Percentiles rank a stretch among this genome's conserved stretches.
phyloP scores from a whole-genome alignment of 92 coral and sea anemone species.

The Phenganax subtilis region DNA sequence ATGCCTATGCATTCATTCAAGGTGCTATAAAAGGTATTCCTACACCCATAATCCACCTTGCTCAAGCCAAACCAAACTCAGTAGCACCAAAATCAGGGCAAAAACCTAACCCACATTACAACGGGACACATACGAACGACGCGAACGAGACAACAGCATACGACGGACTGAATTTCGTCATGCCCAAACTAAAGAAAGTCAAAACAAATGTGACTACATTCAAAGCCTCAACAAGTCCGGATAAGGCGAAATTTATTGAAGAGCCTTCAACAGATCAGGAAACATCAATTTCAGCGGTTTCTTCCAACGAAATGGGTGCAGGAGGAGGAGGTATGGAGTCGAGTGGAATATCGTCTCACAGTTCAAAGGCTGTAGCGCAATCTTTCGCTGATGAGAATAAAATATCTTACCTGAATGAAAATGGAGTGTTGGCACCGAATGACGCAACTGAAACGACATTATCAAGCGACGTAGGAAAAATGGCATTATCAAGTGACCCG shows the following conservation, averaged over 20 bases:
- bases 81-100: background rate
- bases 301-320: background rate
- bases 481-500: constrained; percentile 11
- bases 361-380: constrained; percentile 10
- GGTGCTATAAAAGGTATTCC: constrained; percentile 10
- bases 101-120: background rate
- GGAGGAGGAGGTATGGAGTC: background rate
- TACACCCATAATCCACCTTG: background rate
- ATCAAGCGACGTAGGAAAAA: constrained; percentile 1
- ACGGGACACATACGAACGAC: too few relatives aligned
- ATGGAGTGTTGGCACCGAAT: background rate
- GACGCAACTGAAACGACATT: background rate
- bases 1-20: background rate
- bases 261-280: background rate
- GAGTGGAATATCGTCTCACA: background rate
- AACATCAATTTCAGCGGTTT: background rate
- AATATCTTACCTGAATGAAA: background rate
- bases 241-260: background rate
- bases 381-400: constrained; percentile 17
- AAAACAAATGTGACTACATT: too few relatives aligned
- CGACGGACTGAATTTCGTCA: background rate
- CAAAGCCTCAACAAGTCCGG: background rate
- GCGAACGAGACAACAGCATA: background rate
- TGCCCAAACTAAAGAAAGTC: constrained; percentile 7
- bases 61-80: background rate